Evolutionary conservation across 2,113 vertebrate genomes (phyloP), one percentile per base, ranked within the genome.

Genomic region (Oryzias curvinotus): DNA sequence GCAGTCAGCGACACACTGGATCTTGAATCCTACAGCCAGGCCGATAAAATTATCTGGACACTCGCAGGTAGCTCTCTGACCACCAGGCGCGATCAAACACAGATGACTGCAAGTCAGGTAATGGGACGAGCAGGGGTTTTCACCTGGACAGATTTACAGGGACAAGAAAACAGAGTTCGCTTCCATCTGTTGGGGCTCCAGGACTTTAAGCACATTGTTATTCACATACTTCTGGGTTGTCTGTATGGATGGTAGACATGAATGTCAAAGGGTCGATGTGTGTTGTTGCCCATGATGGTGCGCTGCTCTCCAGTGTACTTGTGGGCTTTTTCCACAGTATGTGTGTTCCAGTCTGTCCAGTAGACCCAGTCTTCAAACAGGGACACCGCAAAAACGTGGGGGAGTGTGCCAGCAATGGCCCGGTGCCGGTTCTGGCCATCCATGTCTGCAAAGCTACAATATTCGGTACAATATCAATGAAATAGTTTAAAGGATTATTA

Each of bases 301-400:
- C 89, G 83, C 21, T 78, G 59, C 28, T 83, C 84, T 1, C 90
- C 90, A 0, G 86, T 91, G 74, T 87, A 91, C 58, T 91, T 91
- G 60, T 91, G 89, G 0, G 90, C 89, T 59, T 84, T 87, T 78
- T 91, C 90, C 50, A 91, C 78, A 17, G 80, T 77, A 70, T 90
- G 85, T 0, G 86, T 91, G 81, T 91, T 91, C 90, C 85, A 87
- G 78, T 91, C 90, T 0, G 90, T 91, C 90, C 90, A 91, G 86
- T 78, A 91, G 16, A 91, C 41, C 79, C 69, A 75, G 78, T 91
- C 89, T 72, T 91, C 90, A 57, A 91, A 91, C 52, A 91, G 61
- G 57, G 86, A 73, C 10, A 82, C 52, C 2, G 89, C 89, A 57
- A 77, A 91, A 30, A 87, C 86, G 28, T 91, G 89, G 2, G 89